Evolutionary conservation across 2,113 vertebrate species (phyloP).

Genomic region (Halcyon malimbica): DNA sequence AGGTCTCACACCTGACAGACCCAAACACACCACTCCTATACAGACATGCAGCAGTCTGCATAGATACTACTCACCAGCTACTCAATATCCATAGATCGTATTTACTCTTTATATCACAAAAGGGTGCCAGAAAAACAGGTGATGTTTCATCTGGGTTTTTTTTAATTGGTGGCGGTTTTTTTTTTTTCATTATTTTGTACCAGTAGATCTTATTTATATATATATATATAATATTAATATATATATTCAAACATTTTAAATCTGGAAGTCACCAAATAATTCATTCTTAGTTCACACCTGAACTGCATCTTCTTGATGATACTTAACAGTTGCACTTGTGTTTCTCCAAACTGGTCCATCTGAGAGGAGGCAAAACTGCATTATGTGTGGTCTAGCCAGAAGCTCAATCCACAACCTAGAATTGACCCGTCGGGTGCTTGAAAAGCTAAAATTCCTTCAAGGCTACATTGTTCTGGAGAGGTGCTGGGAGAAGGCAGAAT

Average conservation of each 20-base stretch:
- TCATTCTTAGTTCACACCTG: not conserved
- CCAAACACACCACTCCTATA: not conserved
- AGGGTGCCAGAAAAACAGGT: not conserved
- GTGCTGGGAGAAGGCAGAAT: not conserved
- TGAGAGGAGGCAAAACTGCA: not conserved
- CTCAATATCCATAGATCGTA: not conserved
- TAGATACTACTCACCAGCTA: not conserved
- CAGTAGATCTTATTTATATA: not conserved
- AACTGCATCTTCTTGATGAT: not conserved
- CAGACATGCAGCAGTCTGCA: not conserved
- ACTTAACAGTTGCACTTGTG: not conserved
- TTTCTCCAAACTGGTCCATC: not conserved
- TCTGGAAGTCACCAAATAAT: not conserved
- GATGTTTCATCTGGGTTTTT: not conserved
- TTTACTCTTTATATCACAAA: not conserved
- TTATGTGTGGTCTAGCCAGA: not conserved
- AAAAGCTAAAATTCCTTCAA: not conserved
- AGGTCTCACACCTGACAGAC: not conserved
- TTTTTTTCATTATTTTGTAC: not conserved
- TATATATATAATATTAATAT: not conserved
- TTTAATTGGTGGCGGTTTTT: not conserved
- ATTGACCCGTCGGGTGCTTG: not conserved
- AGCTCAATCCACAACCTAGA: not conserved
- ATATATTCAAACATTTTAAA: not conserved
- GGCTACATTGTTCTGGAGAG: not conserved